Base-by-base conservation (phyloP, 2,888 invertebrate species). In the Serrognathus titanus region DNA sequence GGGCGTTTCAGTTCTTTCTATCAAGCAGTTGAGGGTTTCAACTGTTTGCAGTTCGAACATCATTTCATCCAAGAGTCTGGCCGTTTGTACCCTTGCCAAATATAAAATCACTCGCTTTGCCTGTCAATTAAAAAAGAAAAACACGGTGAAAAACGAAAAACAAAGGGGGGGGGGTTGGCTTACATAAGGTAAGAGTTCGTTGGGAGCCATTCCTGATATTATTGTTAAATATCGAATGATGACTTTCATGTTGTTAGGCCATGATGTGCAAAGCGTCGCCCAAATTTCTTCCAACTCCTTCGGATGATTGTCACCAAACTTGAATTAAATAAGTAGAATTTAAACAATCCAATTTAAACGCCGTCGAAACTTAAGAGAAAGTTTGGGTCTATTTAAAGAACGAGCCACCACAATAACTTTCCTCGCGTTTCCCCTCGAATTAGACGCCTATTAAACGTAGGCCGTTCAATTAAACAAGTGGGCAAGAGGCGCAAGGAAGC, bases 11-110 rank as follows among this genome's bases (percentile, higher is more conserved):
- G 96, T 97, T 59, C 98, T 84, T 77, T 98, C 97, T 66, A 99
- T 94, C 64, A 94, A 84, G 76, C 96, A 96, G 79, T 95, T 96
- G 53, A 97, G 83, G 0, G 97, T 95, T 80, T 97, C 97, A 16
- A 97, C 96, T 0, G 96, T 97, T 80, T 97, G 96, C 63, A 99
- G 81, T 78, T 99, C 98, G 16, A 90, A 89, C 92, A 98, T 95
- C 84, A 99, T 87, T 79, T 99, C 97, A 73, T 98, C 97, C 24
- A 99, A 84, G 10, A 98, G 84, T 35, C 95, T 85, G 74, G 95
- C 94, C 0, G 97, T 93, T 57, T 94, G 87, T 0, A 96, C 92
- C 53, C 96, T 84, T 9, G 96, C 96, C 71, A 99, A 79, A 79
- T 95, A 97, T 6, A 97, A 81, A 31, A 95, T 92, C 20, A 99